These are phyloP conservation scores for Drosophila sordidula DNA, from an alignment of 2,888 invertebrate genomes.

Conservation along the genomic window DNA sequence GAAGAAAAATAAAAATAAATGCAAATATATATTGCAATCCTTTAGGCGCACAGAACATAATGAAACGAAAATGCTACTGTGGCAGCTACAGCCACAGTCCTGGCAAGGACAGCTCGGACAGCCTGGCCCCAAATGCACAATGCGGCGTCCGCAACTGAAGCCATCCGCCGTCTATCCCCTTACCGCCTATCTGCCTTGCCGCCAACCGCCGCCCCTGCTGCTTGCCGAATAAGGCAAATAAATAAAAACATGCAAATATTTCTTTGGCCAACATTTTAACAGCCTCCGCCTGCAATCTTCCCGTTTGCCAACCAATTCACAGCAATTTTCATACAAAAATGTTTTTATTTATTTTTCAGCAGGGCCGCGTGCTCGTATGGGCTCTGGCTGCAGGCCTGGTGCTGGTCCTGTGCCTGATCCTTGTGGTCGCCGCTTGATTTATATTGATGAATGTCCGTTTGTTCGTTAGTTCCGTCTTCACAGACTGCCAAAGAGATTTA, in stretches of 20 bases:
- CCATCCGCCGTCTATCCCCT: constrained; percentile 28
- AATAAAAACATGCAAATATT: constrained; percentile 76
- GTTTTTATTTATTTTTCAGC: constrained; percentile 69
- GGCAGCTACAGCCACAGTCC: constrained; percentile 36
- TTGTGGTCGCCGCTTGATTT: constrained; percentile 83
- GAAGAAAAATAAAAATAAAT: constrained; percentile 51
- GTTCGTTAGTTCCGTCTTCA: constrained; percentile 80
- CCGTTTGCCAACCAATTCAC: constrained; percentile 57
- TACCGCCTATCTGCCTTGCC: neutral
- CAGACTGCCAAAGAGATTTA: constrained; percentile 78
- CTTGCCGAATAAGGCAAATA: constrained; percentile 63
- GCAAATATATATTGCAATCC: constrained; percentile 80
- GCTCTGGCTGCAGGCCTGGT: constrained; percentile 13
- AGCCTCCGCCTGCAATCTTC: constrained; percentile 36
- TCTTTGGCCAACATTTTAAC: constrained; percentile 77
- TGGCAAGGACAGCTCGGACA: constrained; percentile 40
- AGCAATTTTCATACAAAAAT: constrained; percentile 70
- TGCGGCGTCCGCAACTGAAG: constrained; percentile 48
- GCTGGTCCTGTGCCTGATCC: constrained; percentile 58
- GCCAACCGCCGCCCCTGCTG: constrained; percentile 3
- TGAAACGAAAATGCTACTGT: constrained; percentile 81
- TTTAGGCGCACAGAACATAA: constrained; percentile 82
- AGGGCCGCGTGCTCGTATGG: constrained; percentile 25
- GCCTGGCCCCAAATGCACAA: constrained; percentile 53
- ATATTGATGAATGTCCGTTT: constrained; percentile 83